These are phyloP conservation scores for Brachyhypopomus occidentalis DNA, from an alignment of 2,113 vertebrate genomes.

Conservation along the genomic window DNA sequence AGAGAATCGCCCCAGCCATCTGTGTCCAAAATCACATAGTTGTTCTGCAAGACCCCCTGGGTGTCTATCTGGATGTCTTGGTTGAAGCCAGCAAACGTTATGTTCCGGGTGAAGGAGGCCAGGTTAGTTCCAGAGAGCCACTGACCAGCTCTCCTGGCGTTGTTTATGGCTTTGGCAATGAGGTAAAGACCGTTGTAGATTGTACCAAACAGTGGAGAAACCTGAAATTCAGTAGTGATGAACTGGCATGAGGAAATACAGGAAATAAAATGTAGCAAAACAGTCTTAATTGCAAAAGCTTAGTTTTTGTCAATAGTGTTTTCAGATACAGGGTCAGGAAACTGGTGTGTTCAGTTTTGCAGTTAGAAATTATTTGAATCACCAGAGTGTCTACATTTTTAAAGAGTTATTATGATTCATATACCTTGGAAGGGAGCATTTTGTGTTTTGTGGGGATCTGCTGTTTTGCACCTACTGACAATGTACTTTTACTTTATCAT, in stretches of 20 bases:
- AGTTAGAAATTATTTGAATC: not conserved
- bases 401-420: not conserved
- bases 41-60: conserved; percentile 73
- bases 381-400: no score
- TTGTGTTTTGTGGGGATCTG: no score
- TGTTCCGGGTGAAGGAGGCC: conserved; percentile 74
- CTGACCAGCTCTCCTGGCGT: conserved; percentile 65
- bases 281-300: no score
- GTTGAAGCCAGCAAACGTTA: conserved; percentile 83
- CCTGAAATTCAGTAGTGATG: conserved; percentile 66
- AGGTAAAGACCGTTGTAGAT: conserved; percentile 89
- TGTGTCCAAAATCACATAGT: conserved; percentile 83
- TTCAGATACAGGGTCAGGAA: no score
- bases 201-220: conserved; percentile 89
- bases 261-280: no score
- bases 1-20: conserved; percentile 75
- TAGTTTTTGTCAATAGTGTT: no score
- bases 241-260: not conserved
- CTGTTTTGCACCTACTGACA: no score
- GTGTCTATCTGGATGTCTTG: conserved; percentile 75
- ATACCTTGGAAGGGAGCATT: no score
- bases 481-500: not conserved
- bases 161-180: conserved; percentile 80
- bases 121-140: conserved; percentile 71
- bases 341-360: not conserved